Percentiles rank a stretch among this genome's conserved stretches.
Conservation (phyloP, 1,140 invertebrate species). For the Nymphalis io region DNA sequence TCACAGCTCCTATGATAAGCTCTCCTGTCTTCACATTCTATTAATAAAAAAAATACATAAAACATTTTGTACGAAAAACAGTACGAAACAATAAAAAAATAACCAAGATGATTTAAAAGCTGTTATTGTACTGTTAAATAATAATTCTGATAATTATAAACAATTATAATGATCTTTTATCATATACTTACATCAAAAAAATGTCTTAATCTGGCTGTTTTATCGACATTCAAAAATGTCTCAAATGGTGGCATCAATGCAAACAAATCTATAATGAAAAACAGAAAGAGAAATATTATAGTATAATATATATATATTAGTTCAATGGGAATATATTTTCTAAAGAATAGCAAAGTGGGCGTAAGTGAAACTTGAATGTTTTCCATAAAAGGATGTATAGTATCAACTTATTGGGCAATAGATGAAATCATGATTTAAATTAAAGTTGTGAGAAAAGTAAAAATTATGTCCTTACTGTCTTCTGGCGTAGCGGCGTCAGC, state of each 20-base stretch:
- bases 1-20: conserved; percentile 90
- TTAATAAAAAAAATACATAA: conserved; percentile 25
- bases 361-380: conserved; percentile 12
- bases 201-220: conserved; percentile 85
- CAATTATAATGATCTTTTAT: neutral
- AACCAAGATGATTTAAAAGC: no score
- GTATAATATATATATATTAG: neutral
- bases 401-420: neutral
- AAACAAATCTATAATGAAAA: conserved; percentile 85
- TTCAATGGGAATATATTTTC: no score
- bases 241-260: conserved; percentile 93
- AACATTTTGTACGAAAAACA: no score
- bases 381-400: conserved; percentile 17
- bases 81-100: no score
- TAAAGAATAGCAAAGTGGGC: conserved; percentile 1
- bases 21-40: conserved; percentile 91
- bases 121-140: no score
- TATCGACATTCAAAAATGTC: conserved; percentile 88
- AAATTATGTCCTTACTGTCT: conserved; percentile 69
- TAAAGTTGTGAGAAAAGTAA: neutral
- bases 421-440: neutral
- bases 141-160: no score
- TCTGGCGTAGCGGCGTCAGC: conserved; percentile 68
- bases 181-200: conserved; percentile 87
- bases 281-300: neutral